These are phyloP conservation scores for Fissipunctia ypsillon DNA, from an alignment of 2,888 invertebrate species.

Conservation along the genomic window DNA sequence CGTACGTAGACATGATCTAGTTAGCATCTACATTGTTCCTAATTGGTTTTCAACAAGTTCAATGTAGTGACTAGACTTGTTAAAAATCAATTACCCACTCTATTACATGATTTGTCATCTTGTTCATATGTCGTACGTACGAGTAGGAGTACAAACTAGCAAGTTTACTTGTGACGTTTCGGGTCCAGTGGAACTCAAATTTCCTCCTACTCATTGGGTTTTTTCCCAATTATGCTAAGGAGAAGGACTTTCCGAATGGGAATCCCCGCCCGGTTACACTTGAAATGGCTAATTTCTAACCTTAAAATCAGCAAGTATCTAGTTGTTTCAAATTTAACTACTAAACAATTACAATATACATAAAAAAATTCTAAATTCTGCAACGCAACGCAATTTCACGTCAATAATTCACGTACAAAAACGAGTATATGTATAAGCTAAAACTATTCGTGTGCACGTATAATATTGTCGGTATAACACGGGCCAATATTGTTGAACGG, in stretches of 20 bases:
- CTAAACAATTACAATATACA: background rate
- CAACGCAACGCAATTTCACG: constrained; percentile 39
- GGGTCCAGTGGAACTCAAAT: background rate
- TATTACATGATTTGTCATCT: background rate
- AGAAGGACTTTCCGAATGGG: background rate
- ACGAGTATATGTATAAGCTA: constrained; percentile 36
- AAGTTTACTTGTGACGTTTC: background rate
- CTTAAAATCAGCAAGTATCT: background rate
- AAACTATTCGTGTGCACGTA: constrained; percentile 26
- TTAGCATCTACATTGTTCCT: background rate
- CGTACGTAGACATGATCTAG: background rate
- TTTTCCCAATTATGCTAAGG: background rate
- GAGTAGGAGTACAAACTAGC: background rate
- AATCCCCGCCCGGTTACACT: background rate
- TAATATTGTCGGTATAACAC: constrained; percentile 62
- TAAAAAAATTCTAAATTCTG: constrained; percentile 9
- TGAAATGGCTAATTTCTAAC: background rate
- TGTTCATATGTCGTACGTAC: background rate
- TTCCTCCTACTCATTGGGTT: no score
- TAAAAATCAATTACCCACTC: constrained; percentile 20
- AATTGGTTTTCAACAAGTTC: constrained; percentile 23
- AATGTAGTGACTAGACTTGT: constrained; percentile 22
- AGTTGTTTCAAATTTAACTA: background rate
- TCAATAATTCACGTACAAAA: constrained; percentile 55
- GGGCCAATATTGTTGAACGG: constrained; percentile 71